Conservation (phyloP, 2,797 vertebrate species). For the Anguilla anguilla region DNA sequence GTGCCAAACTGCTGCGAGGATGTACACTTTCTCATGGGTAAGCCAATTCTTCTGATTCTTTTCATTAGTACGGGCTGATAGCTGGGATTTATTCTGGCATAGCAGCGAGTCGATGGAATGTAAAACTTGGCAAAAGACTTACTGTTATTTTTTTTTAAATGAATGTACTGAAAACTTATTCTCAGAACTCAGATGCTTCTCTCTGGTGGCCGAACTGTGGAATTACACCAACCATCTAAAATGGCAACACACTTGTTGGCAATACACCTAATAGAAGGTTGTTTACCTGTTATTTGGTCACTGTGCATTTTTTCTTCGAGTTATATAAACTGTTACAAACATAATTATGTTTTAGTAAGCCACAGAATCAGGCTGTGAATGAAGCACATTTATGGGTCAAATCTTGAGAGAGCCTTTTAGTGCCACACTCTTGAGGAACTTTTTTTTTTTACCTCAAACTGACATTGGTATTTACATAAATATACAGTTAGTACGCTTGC, state of each 20-base stretch:
- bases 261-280: not conserved
- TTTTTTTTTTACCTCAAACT: not conserved
- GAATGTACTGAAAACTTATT: not conserved
- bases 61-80: not conserved
- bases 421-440: not conserved
- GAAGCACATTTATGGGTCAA: not conserved
- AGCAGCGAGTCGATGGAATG: not conserved
- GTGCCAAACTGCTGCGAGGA: not conserved
- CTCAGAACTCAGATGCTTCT: slow-evolving; percentile 16
- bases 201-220: not conserved
- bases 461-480: not conserved
- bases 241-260: not conserved
- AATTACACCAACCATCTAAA: slow-evolving; percentile 3
- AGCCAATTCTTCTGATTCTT: not conserved
- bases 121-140: slow-evolving; percentile 1
- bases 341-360: not conserved
- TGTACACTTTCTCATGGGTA: not conserved
- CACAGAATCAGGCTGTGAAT: not conserved
- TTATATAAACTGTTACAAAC: not conserved
- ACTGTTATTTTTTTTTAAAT: not conserved
- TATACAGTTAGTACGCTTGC: not conserved
- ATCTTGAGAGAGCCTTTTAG: not conserved
- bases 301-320: not conserved
- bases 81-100: not conserved
- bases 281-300: not conserved